These are phyloP conservation scores for Conus ventricosus DNA, from an alignment of 1,140 invertebrate genomes.

Conservation along the genomic window DNA sequence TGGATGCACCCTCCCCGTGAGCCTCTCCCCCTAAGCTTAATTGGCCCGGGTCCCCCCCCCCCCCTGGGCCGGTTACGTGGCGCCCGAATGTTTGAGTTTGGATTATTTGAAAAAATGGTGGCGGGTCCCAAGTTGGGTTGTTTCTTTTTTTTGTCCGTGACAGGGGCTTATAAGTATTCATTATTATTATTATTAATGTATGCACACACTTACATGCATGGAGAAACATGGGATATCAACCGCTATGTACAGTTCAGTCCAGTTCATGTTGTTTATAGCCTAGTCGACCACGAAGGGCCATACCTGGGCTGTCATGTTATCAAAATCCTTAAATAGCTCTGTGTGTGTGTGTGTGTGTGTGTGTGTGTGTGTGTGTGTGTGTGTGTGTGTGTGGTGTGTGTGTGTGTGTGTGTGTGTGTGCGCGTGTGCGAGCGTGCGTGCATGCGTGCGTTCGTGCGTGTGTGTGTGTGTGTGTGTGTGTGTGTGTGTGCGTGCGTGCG, in stretches of 20 bases:
- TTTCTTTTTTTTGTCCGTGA: too few species aligned
- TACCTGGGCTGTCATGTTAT: background rate
- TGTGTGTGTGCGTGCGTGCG: background rate
- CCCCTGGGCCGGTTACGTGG: too few species aligned
- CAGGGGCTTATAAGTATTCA: too few species aligned
- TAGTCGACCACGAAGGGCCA: too few species aligned
- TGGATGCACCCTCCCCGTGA: too few species aligned
- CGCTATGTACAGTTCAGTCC: background rate
- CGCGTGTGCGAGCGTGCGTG: background rate
- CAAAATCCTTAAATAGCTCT: background rate
- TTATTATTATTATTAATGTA: too few species aligned
- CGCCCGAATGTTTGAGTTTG: background rate
- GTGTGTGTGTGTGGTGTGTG: background rate
- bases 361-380: slow-evolving; percentile 12
- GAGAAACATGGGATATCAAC: background rate
- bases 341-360: slow-evolving; percentile 22
- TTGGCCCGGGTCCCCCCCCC: too few species aligned
- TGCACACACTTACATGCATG: too few species aligned
- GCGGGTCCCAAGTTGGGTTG: too few species aligned
- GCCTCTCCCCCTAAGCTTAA: too few species aligned
- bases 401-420: background rate
- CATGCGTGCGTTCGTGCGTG: background rate
- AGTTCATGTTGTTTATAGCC: background rate
- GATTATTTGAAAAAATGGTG: too few species aligned
- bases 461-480: background rate